A percentile compares a stretch with the other conserved stretches of the same genome.
phyloP scores from a whole-genome alignment of 2,888 invertebrate genomes.

The Diachrysia chrysitis region DNA sequence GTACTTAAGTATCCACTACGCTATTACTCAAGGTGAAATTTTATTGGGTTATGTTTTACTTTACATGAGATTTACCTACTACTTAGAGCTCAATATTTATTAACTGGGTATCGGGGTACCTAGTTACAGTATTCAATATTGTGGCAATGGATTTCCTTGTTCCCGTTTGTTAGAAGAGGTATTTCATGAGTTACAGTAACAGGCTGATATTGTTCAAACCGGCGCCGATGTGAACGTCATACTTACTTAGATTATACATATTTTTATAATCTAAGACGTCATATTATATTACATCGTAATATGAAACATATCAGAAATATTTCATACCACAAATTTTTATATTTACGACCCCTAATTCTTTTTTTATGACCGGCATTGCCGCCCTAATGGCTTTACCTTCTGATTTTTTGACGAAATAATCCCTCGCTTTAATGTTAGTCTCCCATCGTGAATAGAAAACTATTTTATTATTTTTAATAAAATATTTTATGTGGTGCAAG shows the following conservation, averaged over 20 bases:
- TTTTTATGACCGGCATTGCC: slow-evolving; percentile 57
- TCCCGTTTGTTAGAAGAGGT: neutral
- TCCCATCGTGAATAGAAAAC: slow-evolving; percentile 46
- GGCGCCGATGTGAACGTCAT: neutral
- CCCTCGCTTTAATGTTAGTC: slow-evolving; percentile 52
- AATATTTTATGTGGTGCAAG: slow-evolving; percentile 35
- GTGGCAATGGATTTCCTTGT: neutral
- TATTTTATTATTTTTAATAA: slow-evolving; percentile 49
- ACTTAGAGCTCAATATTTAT: too few relatives aligned
- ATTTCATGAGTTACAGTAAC: neutral
- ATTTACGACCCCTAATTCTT: slow-evolving; percentile 53
- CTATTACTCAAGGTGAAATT: too few relatives aligned
- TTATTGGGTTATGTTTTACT: too few relatives aligned
- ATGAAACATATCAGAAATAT: slow-evolving; percentile 45
- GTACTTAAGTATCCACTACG: too few relatives aligned
- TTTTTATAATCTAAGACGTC: too few relatives aligned
- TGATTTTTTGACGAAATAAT: slow-evolving; percentile 50
- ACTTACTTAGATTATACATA: too few relatives aligned
- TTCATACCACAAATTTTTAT: slow-evolving; percentile 44
- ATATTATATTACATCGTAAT: neutral
- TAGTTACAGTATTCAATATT: too few relatives aligned
- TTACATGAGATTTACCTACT: too few relatives aligned
- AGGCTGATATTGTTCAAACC: neutral
- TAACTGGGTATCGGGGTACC: too few relatives aligned
- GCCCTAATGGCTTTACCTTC: slow-evolving; percentile 60